These are phyloP conservation scores for Echinarachnius parma DNA, from an alignment of 53 echinoderm and acorn worm species.

Conservation along the genomic window DNA sequence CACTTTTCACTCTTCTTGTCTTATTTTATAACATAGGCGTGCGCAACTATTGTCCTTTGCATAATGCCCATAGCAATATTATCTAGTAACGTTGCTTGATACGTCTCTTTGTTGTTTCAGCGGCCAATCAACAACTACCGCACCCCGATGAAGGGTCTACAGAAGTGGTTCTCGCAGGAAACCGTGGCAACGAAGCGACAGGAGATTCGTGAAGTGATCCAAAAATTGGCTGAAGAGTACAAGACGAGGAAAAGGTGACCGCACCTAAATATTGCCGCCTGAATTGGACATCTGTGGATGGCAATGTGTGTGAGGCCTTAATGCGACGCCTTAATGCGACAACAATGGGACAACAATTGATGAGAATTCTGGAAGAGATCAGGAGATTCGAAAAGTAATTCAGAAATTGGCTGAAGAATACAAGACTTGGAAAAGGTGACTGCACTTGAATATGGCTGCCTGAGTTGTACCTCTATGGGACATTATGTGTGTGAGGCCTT, in stretches of 20 bases:
- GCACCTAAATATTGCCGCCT: too few species aligned
- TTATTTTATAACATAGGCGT: neutral
- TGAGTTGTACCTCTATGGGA: too few species aligned
- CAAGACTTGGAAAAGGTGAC: too few species aligned
- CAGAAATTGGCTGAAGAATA: too few species aligned
- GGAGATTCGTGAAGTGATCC: conserved; percentile 58
- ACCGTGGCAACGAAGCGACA: conserved; percentile 59
- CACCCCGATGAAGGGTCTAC: conserved; percentile 66
- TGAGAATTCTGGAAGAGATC: too few species aligned
- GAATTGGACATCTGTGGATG: too few species aligned
- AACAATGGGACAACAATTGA: too few species aligned
- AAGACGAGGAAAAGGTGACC: conserved; percentile 34
- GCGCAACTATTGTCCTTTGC: neutral
- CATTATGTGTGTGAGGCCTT: too few species aligned
- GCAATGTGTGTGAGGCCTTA: too few species aligned
- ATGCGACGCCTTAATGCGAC: too few species aligned
- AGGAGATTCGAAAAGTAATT: too few species aligned
- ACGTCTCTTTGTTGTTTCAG: conserved; percentile 31
- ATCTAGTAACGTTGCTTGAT: neutral
- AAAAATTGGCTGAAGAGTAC: conserved; percentile 50
- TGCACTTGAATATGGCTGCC: too few species aligned
- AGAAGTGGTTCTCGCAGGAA: conserved; percentile 70
- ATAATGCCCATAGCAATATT: neutral
- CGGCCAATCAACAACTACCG: conserved; percentile 66
- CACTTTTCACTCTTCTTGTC: neutral